Base-by-base conservation (phyloP, 2,113 vertebrate genomes). In the Otolemur garnettii region DNA sequence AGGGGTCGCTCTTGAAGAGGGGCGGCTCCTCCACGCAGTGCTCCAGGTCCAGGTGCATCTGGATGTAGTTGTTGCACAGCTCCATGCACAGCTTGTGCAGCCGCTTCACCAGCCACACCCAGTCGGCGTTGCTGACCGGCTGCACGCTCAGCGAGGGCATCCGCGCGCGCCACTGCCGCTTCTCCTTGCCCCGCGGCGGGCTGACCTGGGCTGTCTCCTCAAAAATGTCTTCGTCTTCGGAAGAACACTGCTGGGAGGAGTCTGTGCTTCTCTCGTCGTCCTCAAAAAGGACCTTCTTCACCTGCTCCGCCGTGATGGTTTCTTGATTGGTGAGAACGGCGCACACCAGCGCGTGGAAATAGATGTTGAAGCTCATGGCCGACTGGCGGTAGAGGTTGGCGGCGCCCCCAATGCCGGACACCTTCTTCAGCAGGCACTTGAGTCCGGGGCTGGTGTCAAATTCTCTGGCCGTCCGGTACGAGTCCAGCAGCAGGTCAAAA, bases 191-290 rank as follows among this genome's bases (percentile, higher is more conserved):
- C 4, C 99, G 98, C 0, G 99, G 99, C 0, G 99, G 99, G 97
- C 99, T 99, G 92, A 99, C 99, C 98, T 99, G 99, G 1, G 99
- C 99, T 0, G 99, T 99, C 98, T 99, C 99, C 97, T 99, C 99
- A 96, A 99, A 99, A 87, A 99, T 99, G 97, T 99, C 99, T 95
- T 99, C 99, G 2, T 99, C 99, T 95, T 99, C 99, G 0, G 99
- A 99, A 5, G 99, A 99, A 79, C 99, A 99, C 38, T 99, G 99
- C 90, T 99, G 99, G 0, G 99, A 99, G 0, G 99, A 99, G 90
- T 99, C 99, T 0, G 99, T 99, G 97, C 99, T 99, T 21, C 99
- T 98, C 93, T 99, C 99, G 0, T 99, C 99, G 6, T 99, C 99
- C 96, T 99, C 99, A 21, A 98, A 99, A 42, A 99, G 99, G 90